Evolutionary conservation across 2,113 vertebrate genomes (phyloP).

Genomic region (Gallinago media): DNA sequence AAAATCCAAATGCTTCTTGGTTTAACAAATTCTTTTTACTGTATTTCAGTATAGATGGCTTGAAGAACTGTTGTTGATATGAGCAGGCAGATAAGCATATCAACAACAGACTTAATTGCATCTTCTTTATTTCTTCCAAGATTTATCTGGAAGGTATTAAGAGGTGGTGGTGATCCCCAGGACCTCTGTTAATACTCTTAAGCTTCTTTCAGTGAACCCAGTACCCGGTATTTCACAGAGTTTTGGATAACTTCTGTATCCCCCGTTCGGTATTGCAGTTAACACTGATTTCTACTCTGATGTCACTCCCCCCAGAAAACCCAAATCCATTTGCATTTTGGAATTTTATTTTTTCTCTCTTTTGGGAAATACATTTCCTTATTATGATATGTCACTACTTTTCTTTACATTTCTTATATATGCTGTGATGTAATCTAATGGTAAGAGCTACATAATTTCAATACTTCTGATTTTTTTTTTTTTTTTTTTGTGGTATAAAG

Average conservation of each 20-base stretch:
- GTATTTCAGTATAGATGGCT: background rate
- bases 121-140: background rate
- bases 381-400: background rate
- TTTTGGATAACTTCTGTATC: background rate
- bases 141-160: background rate
- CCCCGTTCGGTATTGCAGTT: background rate
- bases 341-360: background rate
- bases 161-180: background rate
- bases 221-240: background rate
- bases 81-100: accelerated
- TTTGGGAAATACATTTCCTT: background rate
- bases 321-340: background rate
- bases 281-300: background rate
- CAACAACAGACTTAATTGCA: background rate
- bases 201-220: background rate
- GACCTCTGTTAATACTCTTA: background rate
- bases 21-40: background rate
- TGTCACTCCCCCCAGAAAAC: background rate
- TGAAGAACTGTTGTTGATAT: background rate
- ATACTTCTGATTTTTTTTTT: background rate
- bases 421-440: background rate
- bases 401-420: background rate
- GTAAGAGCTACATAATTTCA: background rate
- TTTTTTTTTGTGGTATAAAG: background rate
- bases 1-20: background rate